Conservation (phyloP, 2,113 vertebrate genomes). For the Pelobates fuscus region DNA sequence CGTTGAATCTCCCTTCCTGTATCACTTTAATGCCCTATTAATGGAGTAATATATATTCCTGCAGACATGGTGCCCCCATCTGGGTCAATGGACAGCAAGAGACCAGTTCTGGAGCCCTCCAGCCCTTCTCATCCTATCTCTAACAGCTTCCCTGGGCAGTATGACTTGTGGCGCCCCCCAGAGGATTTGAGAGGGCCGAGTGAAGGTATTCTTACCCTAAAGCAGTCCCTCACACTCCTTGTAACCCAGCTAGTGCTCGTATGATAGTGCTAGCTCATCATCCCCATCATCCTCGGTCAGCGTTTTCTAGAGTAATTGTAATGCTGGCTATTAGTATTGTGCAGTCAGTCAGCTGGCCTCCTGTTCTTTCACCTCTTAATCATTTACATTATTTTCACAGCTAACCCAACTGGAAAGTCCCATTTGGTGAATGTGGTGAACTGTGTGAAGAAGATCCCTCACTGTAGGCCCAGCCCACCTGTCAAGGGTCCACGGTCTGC, state of each 20-base stretch:
- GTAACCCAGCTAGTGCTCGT: too few relatives aligned
- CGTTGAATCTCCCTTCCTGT: too few relatives aligned
- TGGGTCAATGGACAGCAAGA: neutral
- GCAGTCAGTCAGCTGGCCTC: too few relatives aligned
- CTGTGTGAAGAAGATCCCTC: constrained; percentile 51
- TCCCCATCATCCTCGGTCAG: too few relatives aligned
- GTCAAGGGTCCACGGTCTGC: neutral
- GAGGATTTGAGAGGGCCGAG: neutral
- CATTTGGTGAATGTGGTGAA: constrained; percentile 60
- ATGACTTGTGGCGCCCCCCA: constrained; percentile 7
- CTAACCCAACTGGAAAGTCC: constrained; percentile 48
- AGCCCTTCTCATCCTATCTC: constrained; percentile 1
- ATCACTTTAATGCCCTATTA: too few relatives aligned
- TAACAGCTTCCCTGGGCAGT: neutral
- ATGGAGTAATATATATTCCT: too few relatives aligned
- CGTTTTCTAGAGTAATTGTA: neutral
- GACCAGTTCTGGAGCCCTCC: neutral
- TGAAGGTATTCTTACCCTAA: constrained; percentile 6
- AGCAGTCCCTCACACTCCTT: too few relatives aligned
- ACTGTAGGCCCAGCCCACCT: neutral
- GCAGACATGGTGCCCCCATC: neutral
- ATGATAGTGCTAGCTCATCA: too few relatives aligned
- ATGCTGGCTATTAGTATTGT: too few relatives aligned
- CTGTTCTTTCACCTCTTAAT: neutral
- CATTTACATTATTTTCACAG: constrained; percentile 33